Percentiles rank a stretch among this genome's conserved stretches.
Evolutionary conservation across 2,797 vertebrate species (phyloP).

Genomic region (Sebastiscus albofasciatus): DNA sequence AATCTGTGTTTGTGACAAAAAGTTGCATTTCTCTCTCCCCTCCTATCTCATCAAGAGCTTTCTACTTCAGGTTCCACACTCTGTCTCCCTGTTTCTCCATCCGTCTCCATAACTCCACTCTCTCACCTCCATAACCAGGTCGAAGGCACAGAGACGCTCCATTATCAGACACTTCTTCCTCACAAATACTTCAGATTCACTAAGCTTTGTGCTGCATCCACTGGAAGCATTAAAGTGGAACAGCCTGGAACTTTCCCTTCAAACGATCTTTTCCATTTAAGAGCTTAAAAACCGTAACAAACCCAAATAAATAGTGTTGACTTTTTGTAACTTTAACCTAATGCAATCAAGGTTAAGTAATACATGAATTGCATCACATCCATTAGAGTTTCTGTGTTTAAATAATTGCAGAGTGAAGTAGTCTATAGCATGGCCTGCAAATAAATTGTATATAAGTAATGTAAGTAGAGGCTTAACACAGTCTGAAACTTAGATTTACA

Average conservation of each 20-base stretch:
- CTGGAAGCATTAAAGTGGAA: not conserved
- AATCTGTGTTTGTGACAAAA: conserved; percentile 31
- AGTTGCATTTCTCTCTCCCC: conserved; percentile 14
- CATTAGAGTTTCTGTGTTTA: not conserved
- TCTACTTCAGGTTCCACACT: conserved; percentile 4
- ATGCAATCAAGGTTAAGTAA: not conserved
- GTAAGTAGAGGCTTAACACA: not conserved
- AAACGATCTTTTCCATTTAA: not conserved
- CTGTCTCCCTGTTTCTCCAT: not conserved
- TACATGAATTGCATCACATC: not conserved
- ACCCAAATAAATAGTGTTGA: not conserved
- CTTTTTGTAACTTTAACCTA: not conserved
- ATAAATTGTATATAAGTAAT: not conserved
- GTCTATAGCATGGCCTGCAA: not conserved
- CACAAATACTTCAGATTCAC: not conserved
- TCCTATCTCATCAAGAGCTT: conserved; percentile 6
- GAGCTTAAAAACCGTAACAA: not conserved
- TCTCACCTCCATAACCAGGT: conserved; percentile 53
- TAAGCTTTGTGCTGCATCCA: not conserved
- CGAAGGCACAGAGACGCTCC: conserved; percentile 31
- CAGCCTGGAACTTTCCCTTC: not conserved
- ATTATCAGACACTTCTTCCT: conserved; percentile 7
- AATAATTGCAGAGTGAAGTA: not conserved
- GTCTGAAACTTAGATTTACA: not conserved
- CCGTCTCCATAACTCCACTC: not conserved